Percentiles rank a stretch among this genome's conserved stretches.
These are phyloP conservation scores for Zoanthus solanderi DNA, from an alignment of 92 coral and sea anemone species.

Conservation along the genomic window DNA sequence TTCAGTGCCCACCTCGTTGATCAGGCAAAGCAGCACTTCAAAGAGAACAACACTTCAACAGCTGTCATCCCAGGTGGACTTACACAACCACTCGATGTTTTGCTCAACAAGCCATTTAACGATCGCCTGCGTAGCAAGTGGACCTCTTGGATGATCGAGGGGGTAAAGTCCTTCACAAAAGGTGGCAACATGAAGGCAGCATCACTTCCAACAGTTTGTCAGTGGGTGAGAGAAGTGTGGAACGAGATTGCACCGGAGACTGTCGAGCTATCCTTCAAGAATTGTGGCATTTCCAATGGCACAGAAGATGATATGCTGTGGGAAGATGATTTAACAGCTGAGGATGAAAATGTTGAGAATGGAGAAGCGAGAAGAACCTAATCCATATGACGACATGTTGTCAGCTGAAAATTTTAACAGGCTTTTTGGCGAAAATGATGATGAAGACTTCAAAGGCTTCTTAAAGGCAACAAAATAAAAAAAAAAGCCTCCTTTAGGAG, in stretches of 20 bases:
- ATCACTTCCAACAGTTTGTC: constrained; percentile 47
- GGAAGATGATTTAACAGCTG: too few species aligned
- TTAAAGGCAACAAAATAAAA: too few species aligned
- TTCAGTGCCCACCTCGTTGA: constrained; percentile 44
- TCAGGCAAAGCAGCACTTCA: background rate
- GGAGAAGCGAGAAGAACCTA: background rate
- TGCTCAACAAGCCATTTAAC: constrained; percentile 46
- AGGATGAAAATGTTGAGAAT: too few species aligned
- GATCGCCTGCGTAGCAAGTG: constrained; percentile 43
- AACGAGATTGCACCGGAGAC: constrained; percentile 20
- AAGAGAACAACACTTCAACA: constrained; percentile 6
- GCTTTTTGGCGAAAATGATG: too few species aligned
- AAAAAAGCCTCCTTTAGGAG: constrained; percentile 64
- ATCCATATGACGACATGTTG: background rate
- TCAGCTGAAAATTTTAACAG: too few species aligned
- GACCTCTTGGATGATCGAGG: constrained; percentile 48
- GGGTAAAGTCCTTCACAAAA: constrained; percentile 38
- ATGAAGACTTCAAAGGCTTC: too few species aligned
- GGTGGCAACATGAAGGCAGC: background rate
- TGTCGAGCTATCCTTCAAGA: constrained; percentile 33
- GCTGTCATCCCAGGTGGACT: constrained; percentile 15
- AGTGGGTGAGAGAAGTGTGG: constrained; percentile 47
- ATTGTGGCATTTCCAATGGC: constrained; percentile 36
- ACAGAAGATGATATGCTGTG: too few species aligned
- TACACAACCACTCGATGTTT: constrained; percentile 3